phyloP scores from a whole-genome alignment of 2,113 vertebrate species.

The Lontra canadensis region DNA sequence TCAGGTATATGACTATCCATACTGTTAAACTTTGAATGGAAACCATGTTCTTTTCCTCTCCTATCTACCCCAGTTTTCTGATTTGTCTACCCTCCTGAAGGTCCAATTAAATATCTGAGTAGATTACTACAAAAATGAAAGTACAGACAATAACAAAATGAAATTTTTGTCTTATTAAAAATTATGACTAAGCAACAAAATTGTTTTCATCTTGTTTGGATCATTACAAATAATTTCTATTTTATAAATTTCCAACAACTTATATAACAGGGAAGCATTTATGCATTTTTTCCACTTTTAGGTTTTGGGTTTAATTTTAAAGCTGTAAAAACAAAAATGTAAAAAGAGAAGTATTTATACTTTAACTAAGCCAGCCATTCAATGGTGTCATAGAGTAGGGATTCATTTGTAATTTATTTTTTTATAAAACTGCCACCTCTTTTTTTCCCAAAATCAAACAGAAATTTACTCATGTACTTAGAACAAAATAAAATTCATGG shows the following conservation, averaged over 20 bases:
- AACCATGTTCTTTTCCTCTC: neutral
- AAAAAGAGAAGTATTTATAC: neutral
- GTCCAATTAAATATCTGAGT: neutral
- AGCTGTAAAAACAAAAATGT: neutral
- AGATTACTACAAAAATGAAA: neutral
- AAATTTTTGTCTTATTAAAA: constrained; percentile 33
- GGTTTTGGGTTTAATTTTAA: neutral
- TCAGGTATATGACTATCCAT: neutral
- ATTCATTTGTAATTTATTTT: neutral
- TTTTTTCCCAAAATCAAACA: neutral
- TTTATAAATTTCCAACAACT: neutral
- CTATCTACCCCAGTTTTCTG: neutral
- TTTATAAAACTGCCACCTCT: neutral
- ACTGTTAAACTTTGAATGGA: neutral
- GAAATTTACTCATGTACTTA: neutral
- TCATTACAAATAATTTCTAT: neutral
- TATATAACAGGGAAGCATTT: neutral
- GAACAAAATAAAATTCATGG: neutral
- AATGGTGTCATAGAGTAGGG: neutral
- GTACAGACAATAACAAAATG: neutral
- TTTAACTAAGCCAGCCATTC: neutral
- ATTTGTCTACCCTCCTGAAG: neutral
- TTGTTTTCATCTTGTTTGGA: neutral
- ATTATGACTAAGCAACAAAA: neutral
- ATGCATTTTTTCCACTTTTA: neutral